Base-by-base conservation (phyloP, 2,888 invertebrate genomes). In the Sphinx pinastri region DNA sequence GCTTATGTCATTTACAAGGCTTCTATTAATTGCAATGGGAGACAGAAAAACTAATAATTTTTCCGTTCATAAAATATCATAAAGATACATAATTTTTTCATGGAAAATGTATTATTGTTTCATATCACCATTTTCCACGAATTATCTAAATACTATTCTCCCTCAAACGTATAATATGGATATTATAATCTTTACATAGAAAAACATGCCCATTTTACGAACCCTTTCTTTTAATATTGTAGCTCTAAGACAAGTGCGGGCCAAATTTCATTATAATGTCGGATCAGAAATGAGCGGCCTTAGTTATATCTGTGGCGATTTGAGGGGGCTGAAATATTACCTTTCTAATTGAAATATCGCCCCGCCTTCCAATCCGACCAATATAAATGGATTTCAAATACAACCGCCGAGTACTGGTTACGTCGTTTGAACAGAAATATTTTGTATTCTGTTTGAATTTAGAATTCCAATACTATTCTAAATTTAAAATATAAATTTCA, bases 281-380 rank as follows among this genome's bases (percentile, higher is more conserved):
- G 47, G 47, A 63, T 63, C 19, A 63, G 16, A 47, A 47, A 47
- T 69, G 63, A 63, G 19, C 12, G 47, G 13, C 4, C 63, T n/a
- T 6, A 63, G 19, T 13, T 49, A 63, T 63, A 49, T 63, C 63
- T 63, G 63, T 47, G 49, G 63, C 19, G 49, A 71, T 71, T 71
- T 59, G 58, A 67, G 57, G 47, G 52, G 13, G n/a, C 57, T 63
- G 63, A 49, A 63, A 63, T 63, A 63, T 63, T 63, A 63, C 63
- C 63, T 63, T 63, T 63, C 49, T 63, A 63, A 63, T 63, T 63
- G 63, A 63, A 63, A 63, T 63, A 63, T 63, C 38, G 47, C 60
- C 3, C 5, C 60, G 25, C 49, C 49, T 63, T 49, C 49, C 63
- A 63, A 49, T 63, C 49, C 47, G 2, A 60, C 45, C 60, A 16